A percentile compares a stretch with the other conserved stretches of the same genome.
Evolutionary conservation across 2,797 vertebrate genomes (phyloP).

Genomic region (Acanthiza pusilla): DNA sequence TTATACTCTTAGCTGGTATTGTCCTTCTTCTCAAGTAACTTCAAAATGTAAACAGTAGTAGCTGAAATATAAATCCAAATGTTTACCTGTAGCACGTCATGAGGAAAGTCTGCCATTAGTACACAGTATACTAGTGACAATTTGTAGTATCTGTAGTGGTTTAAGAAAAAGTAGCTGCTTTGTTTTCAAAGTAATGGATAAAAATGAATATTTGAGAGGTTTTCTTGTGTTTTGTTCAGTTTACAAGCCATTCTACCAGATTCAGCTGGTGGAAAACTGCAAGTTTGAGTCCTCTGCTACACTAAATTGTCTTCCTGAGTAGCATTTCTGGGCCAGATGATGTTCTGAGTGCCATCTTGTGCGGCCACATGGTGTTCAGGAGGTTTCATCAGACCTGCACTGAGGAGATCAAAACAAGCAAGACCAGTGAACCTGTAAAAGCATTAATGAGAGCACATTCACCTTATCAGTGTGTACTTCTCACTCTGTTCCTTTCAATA

Average conservation of each 20-base stretch:
- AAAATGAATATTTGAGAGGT: not conserved
- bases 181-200: not conserved
- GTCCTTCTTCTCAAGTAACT: not conserved
- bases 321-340: not conserved
- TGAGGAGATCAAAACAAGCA: not conserved
- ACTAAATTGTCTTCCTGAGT: not conserved
- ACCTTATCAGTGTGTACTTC: not conserved
- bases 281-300: not conserved
- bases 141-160: not conserved
- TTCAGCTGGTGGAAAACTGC: not conserved
- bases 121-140: fast-evolving
- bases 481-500: not conserved
- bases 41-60: not conserved
- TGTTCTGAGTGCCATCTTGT: not conserved
- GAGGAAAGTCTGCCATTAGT: not conserved
- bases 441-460: not conserved
- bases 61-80: not conserved
- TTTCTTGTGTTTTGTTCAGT: not conserved
- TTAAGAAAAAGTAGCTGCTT: not conserved
- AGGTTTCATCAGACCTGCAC: not conserved
- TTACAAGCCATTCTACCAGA: not conserved
- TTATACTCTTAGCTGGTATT: not conserved
- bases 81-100: not conserved
- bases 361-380: fast-evolving
- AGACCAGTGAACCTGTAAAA: not conserved